Conservation (phyloP, 1,140 invertebrate species). For the Bombyx mandarina region DNA sequence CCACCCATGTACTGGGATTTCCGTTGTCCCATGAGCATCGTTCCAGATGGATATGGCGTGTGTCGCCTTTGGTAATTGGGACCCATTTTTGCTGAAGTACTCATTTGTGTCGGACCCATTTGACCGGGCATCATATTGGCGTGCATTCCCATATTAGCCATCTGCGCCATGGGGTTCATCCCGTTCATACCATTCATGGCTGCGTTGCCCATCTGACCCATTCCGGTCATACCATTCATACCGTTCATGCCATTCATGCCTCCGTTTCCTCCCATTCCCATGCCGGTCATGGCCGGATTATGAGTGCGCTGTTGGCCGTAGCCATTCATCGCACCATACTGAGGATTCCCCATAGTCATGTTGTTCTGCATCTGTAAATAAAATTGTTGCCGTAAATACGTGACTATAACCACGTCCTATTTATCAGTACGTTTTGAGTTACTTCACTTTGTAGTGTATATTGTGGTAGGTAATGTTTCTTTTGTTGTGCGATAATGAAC, state of each 20-base stretch:
- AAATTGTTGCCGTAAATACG: conserved; percentile 11
- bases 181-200: conserved; percentile 68
- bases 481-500: too few species aligned
- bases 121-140: conserved; percentile 75
- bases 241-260: conserved; percentile 73
- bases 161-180: conserved; percentile 74
- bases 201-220: conserved; percentile 69
- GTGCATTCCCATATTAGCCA: conserved; percentile 78
- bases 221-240: conserved; percentile 73
- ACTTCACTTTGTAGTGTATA: neutral
- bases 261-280: conserved; percentile 75
- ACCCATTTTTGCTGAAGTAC: conserved; percentile 75
- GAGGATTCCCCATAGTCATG: conserved; percentile 71
- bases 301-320: conserved; percentile 67
- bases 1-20: conserved; percentile 71
- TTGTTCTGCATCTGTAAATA: conserved; percentile 68
- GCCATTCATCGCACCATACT: conserved; percentile 69
- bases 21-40: conserved; percentile 87
- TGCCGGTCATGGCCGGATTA: conserved; percentile 74
- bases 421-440: neutral
- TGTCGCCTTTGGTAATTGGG: conserved; percentile 75
- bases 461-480: neutral
- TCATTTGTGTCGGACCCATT: conserved; percentile 68
- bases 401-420: conserved; percentile 11
- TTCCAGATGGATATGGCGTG: conserved; percentile 84